Percentiles rank a stretch among this genome's conserved stretches.
Conservation (phyloP, 2,113 vertebrate species). For the Cyrtonyx montezumae region DNA sequence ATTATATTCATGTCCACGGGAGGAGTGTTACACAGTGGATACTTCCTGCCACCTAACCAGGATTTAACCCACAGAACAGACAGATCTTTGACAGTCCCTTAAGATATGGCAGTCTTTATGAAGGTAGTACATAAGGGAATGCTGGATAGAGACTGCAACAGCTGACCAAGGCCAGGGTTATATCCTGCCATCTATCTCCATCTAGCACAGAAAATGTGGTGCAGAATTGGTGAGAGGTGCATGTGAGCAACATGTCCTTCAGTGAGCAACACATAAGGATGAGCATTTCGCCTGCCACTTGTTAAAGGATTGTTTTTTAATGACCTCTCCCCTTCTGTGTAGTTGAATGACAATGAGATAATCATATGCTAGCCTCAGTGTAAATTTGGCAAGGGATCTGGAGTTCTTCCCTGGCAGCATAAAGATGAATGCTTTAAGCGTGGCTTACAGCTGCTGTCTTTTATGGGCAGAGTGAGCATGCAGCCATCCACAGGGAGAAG, state of each 20-base stretch:
- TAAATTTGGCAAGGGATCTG: neutral
- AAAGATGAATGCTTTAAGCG: neutral
- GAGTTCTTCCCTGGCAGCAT: neutral
- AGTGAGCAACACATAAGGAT: neutral
- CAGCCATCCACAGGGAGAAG: neutral
- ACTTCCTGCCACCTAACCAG: neutral
- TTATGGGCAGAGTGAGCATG: neutral
- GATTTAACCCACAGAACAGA: neutral
- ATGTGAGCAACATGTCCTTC: neutral
- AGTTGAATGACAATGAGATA: neutral
- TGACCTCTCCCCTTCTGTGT: neutral
- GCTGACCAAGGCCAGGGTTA: neutral
- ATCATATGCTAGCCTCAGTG: neutral
- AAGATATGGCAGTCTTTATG: neutral
- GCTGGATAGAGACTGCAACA: neutral
- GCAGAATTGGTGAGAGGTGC: neutral
- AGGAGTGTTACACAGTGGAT: neutral
- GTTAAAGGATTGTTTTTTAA: neutral
- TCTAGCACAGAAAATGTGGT: rapidly evolving
- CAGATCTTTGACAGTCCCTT: neutral
- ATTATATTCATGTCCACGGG: too few species aligned
- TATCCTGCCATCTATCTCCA: neutral
- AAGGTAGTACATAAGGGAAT: neutral
- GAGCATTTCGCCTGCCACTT: neutral
- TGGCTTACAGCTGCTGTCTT: neutral